Evolutionary conservation across 1,140 invertebrate species (phyloP), one percentile per base, ranked within the genome.

Genomic region (Drosophila kepulauana): DNA sequence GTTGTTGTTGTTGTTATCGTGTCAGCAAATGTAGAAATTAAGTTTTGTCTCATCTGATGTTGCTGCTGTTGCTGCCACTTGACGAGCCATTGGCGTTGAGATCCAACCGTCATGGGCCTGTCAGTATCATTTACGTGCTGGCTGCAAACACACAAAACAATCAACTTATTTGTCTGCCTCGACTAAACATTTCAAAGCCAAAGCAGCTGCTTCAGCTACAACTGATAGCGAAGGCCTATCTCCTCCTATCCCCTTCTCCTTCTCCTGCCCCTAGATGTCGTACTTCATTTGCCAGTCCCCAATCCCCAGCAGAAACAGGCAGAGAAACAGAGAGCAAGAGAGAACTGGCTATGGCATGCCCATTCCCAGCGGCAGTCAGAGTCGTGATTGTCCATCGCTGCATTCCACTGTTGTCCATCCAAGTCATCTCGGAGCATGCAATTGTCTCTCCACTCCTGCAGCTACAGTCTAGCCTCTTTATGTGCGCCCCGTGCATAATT

Each of bases 1-100:
- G 49, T 15, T 38, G 30, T 13, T 62, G n/a, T 38, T 70, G 30
- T 48, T 75, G 52, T 78, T 88, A 80, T 88, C 80, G 46, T 84
- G 78, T 59, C 77, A 82, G 81, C 81, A 88, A 89, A 90, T 90
- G 86, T 85, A 85, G 86, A 89, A 89, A 89, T 89, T 89, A 89
- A 89, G 85, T 89, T 89, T 89, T 59, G 80, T 78, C 74, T 63
- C 46, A 43, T 35, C 45, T 63, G 71, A 46, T 30, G 54, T 7
- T 8, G 46, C 46, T 25, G 20, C 20, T 79, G 80, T 73, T 73
- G 63, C 62, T 77, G 64, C 63, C 28, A 30, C 35, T 43, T 41
- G 49, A 54, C 16, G 20, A 28, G 10, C 20, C 48, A 49, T 49
- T 49, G 48, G 20, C 48, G 20, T 28, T 54, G 15, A 51, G 54